Base-by-base conservation (phyloP, 2,797 vertebrate species). In the Aplochiton taeniatus region DNA sequence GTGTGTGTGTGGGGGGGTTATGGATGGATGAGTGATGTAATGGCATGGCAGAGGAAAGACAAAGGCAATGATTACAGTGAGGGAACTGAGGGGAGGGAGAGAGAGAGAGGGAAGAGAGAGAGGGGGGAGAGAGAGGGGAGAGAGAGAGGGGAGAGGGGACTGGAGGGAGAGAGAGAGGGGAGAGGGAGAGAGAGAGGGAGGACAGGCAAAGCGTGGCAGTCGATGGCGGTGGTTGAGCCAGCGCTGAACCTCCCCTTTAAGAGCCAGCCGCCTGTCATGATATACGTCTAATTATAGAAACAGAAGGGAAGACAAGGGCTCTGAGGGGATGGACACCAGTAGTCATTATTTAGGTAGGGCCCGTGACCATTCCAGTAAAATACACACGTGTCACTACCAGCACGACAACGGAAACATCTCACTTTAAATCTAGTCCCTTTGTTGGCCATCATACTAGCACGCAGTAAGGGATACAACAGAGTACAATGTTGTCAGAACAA, bases 201-300 rank as follows among this genome's bases (percentile, higher is more conserved):
- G 4, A 53, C 45, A 14, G 16, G 16, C 31, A 31, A 31, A 19
- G 10, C 62, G 43, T 17, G 8, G 41, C 43, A 50, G 9, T 20
- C n/a, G 20, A 48, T 42, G 54, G 20, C n/a, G 20, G 54, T 42
- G 54, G 61, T 13, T 19, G 31, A n/a, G 41, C 50, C 14, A 58
- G 2, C 0, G 46, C 64, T 53, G 45, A 11, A 75, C 85, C 79
- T 84, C 65, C 80, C 82, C 88, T 90, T 91, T 89, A 90, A 88
- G 81, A 87, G 56, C 44, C 55, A 70, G 59, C 59, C 68, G 73
- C 66, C 83, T 67, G 51, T 73, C 68, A 58, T 77, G 73, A 84
- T 81, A 63, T 64, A 61, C 44, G 70, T 86, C 87, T 90, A 90
- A 90, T 90, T 89, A 91, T 90, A 89, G 89, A 79, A 87, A 63